These are phyloP conservation scores for Sorex maritimensis DNA, from an alignment of 2,797 vertebrate species.

Conservation along the genomic window DNA sequence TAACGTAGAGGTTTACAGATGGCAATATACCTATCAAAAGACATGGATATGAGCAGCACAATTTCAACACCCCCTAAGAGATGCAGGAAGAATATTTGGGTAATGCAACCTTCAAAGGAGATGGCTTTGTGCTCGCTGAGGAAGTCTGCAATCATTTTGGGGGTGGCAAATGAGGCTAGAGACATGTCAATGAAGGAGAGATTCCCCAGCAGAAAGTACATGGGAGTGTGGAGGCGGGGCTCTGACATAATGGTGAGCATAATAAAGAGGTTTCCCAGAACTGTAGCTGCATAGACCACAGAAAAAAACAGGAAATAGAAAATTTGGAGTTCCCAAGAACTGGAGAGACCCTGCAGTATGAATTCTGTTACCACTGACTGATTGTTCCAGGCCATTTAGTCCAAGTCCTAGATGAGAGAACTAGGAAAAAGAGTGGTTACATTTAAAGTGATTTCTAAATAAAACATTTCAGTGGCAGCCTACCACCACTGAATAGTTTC, in stretches of 20 bases:
- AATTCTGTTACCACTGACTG: conserved; percentile 61
- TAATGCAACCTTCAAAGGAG: conserved; percentile 77
- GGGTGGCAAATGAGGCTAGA: conserved; percentile 69
- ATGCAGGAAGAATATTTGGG: conserved; percentile 78
- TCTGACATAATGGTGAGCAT: conserved; percentile 65
- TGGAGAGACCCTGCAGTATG: conserved; percentile 62
- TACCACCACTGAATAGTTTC: not conserved
- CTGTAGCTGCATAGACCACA: conserved; percentile 54
- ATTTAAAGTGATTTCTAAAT: conserved; percentile 10
- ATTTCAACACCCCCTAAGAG: conserved; percentile 69
- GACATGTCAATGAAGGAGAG: conserved; percentile 81
- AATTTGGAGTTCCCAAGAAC: conserved; percentile 59
- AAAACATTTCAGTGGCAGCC: not conserved
- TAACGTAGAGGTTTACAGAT: conserved; percentile 74
- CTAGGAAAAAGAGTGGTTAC: conserved; percentile 31
- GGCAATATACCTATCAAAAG: conserved; percentile 71
- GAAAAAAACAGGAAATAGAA: conserved; percentile 80
- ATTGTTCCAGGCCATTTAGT: conserved; percentile 71
- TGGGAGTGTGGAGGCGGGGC: conserved; percentile 64
- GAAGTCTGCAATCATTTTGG: conserved; percentile 73
- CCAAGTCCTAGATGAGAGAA: conserved; percentile 21
- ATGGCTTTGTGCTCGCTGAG: conserved; percentile 62
- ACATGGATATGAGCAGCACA: conserved; percentile 71
- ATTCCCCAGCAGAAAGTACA: conserved; percentile 80
- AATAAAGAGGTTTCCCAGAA: conserved; percentile 77